Base-by-base conservation (phyloP, 2,888 invertebrate genomes). In the Troilus luridus region DNA sequence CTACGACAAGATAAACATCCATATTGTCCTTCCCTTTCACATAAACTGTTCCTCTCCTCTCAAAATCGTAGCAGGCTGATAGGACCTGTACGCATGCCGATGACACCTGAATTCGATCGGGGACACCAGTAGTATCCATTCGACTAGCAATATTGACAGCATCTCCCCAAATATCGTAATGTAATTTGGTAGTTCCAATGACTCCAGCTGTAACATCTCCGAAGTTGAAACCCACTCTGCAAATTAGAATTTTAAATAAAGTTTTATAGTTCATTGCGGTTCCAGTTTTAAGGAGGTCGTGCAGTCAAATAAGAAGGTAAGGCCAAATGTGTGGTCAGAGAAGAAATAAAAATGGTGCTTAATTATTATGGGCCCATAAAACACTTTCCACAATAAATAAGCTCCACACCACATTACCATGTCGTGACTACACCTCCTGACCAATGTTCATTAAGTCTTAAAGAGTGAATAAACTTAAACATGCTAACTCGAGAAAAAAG, bases 111-210 rank as follows among this genome's bases (percentile, higher is more conserved):
- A 98, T 97, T 89, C 97, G 95, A 91, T 98, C 97, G 8, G 97
- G 95, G 17, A 98, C 96, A 0, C 99, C 99, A 0, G 99, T 99
- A 0, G 98, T 98, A 94, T 99, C 99, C 99, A 99, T 99, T 91
- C 99, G 95, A 12, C 98, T 98, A 0, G 99, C 98, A 91, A 99
- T 98, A 94, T 99, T 99, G 0, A 99, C 99, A 0, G 99, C 98
- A 94, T 99, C 99, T 0, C 99, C 99, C 99, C 99, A 99, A 93
- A 99, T 99, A 94, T 99, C 99, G 93, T 99, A 99, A 94, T 98
- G 98, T 92, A 99, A 95, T 94, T 99, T 99, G 2, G 98, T 98
- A 12, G 98, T 98, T 0, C 99, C 99, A 91, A 99, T 99, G 6
- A 99, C 97, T 2, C 99, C 99, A 0, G 99, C 98, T 0, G 99